Conservation (phyloP, 2,113 vertebrate species). For the Himantopus leucocephalus region DNA sequence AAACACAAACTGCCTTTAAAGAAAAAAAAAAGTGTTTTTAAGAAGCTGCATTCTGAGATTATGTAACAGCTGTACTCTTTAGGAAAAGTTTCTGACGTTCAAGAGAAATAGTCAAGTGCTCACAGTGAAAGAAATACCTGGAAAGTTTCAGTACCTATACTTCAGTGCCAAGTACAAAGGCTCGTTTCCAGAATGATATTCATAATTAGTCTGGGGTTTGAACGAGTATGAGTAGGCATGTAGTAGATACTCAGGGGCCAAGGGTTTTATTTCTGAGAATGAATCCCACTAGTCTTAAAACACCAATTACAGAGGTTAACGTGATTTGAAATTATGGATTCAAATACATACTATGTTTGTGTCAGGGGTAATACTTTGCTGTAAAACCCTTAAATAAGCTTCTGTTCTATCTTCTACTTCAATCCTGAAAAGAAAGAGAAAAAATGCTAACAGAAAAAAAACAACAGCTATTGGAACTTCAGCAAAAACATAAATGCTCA, state of each 20-base stretch:
- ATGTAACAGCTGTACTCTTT: background rate
- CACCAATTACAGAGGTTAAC: background rate
- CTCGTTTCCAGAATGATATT: background rate
- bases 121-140: background rate
- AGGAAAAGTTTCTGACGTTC: background rate
- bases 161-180: background rate
- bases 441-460: background rate
- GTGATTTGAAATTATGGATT: background rate
- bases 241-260: background rate
- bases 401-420: slow-evolving; percentile 89
- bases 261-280: background rate
- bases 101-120: background rate
- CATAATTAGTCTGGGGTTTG: background rate
- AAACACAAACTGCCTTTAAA: slow-evolving; percentile 85
- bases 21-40: background rate
- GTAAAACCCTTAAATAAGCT: slow-evolving; percentile 83
- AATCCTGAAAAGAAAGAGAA: slow-evolving; percentile 73
- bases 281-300: background rate
- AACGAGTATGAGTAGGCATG: rapidly evolving
- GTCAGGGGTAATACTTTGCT: slow-evolving; percentile 78
- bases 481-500: background rate
- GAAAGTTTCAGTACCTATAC: background rate
- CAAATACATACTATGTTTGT: slow-evolving; percentile 85
- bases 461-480: background rate
- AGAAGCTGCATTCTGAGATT: background rate